Percentiles rank a stretch among this genome's conserved stretches.
Evolutionary conservation across 2,113 vertebrate species (phyloP).

Genomic region (Rhipidura dahli): DNA sequence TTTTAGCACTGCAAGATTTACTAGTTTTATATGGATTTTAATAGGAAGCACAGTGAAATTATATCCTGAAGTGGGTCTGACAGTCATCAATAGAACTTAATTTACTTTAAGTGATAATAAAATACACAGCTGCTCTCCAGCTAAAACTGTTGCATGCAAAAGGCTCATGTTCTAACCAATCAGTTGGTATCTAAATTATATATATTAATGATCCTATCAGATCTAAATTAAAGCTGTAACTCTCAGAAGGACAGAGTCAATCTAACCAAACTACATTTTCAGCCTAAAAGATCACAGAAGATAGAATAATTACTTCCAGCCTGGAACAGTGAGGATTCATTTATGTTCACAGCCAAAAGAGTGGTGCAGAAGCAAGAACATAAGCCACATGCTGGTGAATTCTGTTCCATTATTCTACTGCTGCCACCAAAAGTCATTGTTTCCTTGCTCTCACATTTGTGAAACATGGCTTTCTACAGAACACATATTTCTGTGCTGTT

Average conservation of each 20-base stretch:
- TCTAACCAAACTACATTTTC: background rate
- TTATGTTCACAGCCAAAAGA: background rate
- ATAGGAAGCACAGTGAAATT: background rate
- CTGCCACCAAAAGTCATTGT: background rate
- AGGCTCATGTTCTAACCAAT: background rate
- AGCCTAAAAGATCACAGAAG: background rate
- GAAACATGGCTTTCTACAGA: background rate
- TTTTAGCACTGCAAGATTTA: background rate
- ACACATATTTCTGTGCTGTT: background rate
- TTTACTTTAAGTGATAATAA: background rate
- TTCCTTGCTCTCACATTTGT: background rate
- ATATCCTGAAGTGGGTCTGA: background rate
- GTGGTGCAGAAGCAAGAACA: background rate
- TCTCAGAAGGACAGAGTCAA: background rate
- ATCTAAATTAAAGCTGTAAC: background rate
- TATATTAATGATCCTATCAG: background rate
- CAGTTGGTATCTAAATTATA: background rate
- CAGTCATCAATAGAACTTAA: background rate
- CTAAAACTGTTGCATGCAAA: background rate
- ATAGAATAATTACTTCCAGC: background rate
- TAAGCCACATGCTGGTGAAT: background rate
- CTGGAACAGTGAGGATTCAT: background rate
- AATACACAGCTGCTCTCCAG: background rate
- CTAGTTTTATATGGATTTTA: background rate
- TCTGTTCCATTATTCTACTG: background rate